These are phyloP conservation scores for Myodes glareolus DNA, from an alignment of 2,113 vertebrate species.

Conservation along the genomic window DNA sequence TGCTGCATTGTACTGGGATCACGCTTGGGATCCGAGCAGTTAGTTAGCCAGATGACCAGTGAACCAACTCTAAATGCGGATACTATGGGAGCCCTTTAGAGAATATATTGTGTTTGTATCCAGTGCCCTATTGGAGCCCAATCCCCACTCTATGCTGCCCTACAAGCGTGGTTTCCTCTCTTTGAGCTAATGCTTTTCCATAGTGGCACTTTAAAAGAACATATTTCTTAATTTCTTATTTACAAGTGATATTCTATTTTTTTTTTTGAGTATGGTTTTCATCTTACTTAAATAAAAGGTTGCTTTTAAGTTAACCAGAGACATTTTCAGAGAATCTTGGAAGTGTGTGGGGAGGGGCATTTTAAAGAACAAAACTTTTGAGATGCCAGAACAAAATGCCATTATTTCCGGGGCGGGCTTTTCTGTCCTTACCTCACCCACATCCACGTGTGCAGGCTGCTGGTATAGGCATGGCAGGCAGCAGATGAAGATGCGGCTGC, in stretches of 20 bases:
- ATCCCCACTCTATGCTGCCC: neutral
- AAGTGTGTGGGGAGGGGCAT: neutral
- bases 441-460: neutral
- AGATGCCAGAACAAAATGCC: neutral
- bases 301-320: slow-evolving; percentile 32
- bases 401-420: neutral
- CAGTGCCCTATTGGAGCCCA: neutral
- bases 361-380: neutral
- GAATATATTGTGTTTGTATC: neutral
- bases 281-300: slow-evolving; percentile 39
- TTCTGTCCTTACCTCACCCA: neutral
- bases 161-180: neutral
- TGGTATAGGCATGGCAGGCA: neutral
- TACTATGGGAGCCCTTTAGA: neutral
- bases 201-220: slow-evolving; percentile 6
- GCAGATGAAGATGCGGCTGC: neutral
- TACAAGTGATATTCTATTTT: neutral
- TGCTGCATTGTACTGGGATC: neutral
- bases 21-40: neutral
- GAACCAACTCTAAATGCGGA: neutral
- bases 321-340: slow-evolving; percentile 45
- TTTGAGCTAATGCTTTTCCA: neutral
- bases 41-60: neutral
- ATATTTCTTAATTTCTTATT: neutral
- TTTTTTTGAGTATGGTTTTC: neutral